These are phyloP conservation scores for Ceyx cyanopectus DNA, from an alignment of 2,113 vertebrate genomes.

Conservation along the genomic window DNA sequence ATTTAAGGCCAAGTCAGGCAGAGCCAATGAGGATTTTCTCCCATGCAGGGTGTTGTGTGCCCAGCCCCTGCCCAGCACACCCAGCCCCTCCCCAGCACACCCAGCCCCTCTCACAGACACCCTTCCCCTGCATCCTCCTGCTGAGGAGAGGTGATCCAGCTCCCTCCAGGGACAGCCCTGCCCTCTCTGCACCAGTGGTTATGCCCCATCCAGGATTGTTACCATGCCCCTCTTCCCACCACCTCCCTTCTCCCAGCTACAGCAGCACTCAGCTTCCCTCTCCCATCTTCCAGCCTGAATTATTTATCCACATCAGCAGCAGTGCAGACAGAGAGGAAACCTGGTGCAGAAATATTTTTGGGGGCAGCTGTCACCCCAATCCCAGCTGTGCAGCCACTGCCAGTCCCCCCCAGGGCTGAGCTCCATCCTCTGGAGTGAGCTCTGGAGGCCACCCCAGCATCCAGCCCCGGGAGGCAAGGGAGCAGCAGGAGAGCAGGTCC, in stretches of 20 bases:
- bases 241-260: not conserved
- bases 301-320: not conserved
- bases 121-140: not conserved
- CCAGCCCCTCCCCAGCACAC: not conserved
- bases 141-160: not conserved
- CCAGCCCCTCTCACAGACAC: not conserved
- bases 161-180: not conserved
- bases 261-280: not conserved
- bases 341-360: not conserved
- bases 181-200: not conserved
- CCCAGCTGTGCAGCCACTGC: fast-evolving
- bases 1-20: not conserved
- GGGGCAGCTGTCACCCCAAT: fast-evolving
- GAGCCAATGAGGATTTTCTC: fast-evolving
- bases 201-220: not conserved
- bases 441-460: not conserved
- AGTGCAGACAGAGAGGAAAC: not conserved
- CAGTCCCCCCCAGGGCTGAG: not conserved
- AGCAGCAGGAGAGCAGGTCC: not conserved
- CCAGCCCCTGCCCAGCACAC: not conserved
- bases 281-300: slow-evolving; percentile 34
- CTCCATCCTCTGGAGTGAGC: not conserved
- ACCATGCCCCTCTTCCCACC: not conserved
- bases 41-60: fast-evolving
- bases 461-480: not conserved